phyloP scores from a whole-genome alignment of 2,888 invertebrate species.

The Trichopria drosophilae region DNA sequence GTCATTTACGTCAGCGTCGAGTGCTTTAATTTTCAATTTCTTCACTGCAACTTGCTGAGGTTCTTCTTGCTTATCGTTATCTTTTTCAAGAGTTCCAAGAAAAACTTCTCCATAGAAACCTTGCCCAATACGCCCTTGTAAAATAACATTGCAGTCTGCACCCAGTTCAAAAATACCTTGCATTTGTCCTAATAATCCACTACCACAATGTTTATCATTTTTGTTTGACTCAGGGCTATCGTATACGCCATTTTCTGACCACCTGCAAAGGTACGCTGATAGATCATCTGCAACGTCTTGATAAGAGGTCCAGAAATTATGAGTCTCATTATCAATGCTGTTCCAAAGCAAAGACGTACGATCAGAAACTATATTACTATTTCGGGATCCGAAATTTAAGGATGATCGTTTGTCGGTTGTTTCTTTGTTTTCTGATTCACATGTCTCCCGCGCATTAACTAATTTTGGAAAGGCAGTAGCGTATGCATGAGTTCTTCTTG shows the following conservation, averaged over 20 bases:
- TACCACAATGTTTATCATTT: no score
- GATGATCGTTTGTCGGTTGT: conserved; percentile 48
- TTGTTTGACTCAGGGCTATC: no score
- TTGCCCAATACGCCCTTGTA: conserved; percentile 68
- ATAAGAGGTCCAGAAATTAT: conserved; percentile 15
- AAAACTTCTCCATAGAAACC: conserved; percentile 88
- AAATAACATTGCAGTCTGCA: conserved; percentile 64
- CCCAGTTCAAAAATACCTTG: conserved; percentile 64
- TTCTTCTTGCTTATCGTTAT: conserved; percentile 59
- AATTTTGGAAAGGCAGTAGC: conserved; percentile 60
- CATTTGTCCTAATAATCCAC: conserved; percentile 53
- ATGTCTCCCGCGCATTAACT: conserved; percentile 41
- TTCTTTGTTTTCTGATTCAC: conserved; percentile 42
- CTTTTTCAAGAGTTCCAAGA: conserved; percentile 71
- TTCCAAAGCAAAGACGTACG: conserved; percentile 51
- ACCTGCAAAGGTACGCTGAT: conserved; percentile 45
- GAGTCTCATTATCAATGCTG: conserved; percentile 46
- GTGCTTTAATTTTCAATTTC: conserved; percentile 63
- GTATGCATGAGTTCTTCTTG: conserved; percentile 65
- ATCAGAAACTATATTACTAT: conserved; percentile 50
- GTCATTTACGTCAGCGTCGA: conserved; percentile 65
- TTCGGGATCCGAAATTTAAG: conserved; percentile 47
- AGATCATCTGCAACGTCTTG: conserved; percentile 42
- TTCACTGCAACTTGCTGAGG: conserved; percentile 70
- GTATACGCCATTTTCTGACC: conserved; percentile 37